Evolutionary conservation across 1,140 invertebrate species (phyloP).

Genomic region (Latrodectus geometricus): DNA sequence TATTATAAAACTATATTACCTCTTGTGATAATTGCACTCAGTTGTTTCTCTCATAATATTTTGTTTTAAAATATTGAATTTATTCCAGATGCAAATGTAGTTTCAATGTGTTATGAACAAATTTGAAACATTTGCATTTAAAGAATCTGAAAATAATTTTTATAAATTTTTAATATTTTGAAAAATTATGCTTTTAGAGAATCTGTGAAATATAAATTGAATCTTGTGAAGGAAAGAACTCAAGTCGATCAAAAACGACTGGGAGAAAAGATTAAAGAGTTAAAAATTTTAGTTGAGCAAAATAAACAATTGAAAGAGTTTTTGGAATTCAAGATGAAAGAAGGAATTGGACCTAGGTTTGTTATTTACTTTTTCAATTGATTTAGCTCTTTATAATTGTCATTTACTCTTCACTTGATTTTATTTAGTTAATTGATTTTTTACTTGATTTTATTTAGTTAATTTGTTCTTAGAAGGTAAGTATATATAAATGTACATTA

Average conservation of each 20-base stretch:
- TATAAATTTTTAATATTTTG: background rate
- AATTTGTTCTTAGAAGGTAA: too few relatives aligned
- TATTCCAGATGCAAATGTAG: background rate
- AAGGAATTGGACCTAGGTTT: conserved; percentile 26
- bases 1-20: too few relatives aligned
- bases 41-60: too few relatives aligned
- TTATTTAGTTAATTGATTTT: too few relatives aligned
- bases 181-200: conserved; percentile 15
- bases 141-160: background rate
- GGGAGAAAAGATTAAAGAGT: conserved; percentile 46
- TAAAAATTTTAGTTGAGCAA: conserved; percentile 45
- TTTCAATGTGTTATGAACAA: background rate
- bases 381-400: too few relatives aligned
- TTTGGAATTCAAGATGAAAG: conserved; percentile 40
- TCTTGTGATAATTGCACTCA: too few relatives aligned
- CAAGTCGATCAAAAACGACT: conserved; percentile 41
- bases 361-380: background rate
- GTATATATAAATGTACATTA: too few relatives aligned
- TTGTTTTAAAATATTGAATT: too few relatives aligned
- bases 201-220: conserved; percentile 52
- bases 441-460: too few relatives aligned
- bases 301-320: conserved; percentile 47
- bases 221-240: conserved; percentile 44
- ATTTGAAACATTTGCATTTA: too few relatives aligned
- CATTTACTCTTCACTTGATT: too few relatives aligned